A percentile compares a stretch with the other conserved stretches of the same genome.
These are phyloP conservation scores for Champsocephalus gunnari DNA, from an alignment of 2,797 vertebrate genomes.

Conservation along the genomic window DNA sequence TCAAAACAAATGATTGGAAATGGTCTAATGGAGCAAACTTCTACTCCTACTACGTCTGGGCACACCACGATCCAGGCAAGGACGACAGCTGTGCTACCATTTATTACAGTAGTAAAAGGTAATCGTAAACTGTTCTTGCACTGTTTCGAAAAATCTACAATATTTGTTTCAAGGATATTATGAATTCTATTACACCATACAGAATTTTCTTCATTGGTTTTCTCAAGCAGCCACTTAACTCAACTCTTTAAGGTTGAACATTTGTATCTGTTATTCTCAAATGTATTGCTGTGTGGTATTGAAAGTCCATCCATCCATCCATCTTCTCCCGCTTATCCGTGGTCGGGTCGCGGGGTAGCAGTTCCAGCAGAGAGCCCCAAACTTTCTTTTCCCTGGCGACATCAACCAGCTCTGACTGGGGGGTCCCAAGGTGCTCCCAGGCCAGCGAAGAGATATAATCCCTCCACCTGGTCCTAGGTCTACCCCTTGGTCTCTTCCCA, in stretches of 20 bases:
- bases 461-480: too few relatives aligned
- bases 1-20: neutral
- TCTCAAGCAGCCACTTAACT: neutral
- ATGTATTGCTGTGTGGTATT: neutral
- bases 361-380: too few relatives aligned
- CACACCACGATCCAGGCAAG: accelerated
- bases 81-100: accelerated
- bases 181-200: neutral
- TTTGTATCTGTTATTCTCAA: neutral
- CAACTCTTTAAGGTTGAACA: neutral
- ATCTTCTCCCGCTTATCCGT: too few relatives aligned
- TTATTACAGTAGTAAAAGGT: accelerated
- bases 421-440: too few relatives aligned
- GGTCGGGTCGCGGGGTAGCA: too few relatives aligned
- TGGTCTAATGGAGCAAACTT: neutral
- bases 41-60: neutral
- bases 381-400: too few relatives aligned
- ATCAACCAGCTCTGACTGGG: too few relatives aligned
- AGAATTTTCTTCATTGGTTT: neutral
- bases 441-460: too few relatives aligned
- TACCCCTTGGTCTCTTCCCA: too few relatives aligned
- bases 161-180: neutral
- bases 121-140: neutral
- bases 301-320: neutral
- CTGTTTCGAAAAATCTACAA: neutral